Percentiles rank a stretch among this genome's conserved stretches.
Evolutionary conservation across 2,888 invertebrate genomes (phyloP).

Genomic region (Caenorhabditis panamensis): DNA sequence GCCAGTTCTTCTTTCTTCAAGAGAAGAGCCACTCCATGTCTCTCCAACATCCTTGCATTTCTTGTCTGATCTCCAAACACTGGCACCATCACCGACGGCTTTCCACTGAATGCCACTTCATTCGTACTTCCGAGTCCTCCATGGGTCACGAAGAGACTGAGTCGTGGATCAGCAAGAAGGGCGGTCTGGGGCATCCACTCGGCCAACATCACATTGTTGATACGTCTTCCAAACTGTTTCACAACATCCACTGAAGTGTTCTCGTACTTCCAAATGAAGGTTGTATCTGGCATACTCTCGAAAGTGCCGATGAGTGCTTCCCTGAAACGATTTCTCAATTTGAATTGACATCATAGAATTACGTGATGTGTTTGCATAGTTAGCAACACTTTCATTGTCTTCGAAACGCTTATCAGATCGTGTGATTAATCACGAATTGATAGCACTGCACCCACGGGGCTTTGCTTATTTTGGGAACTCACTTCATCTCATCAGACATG

Average conservation of each 20-base stretch:
- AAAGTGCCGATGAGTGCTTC: constrained; percentile 55
- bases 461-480: constrained; percentile 11
- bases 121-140: constrained; percentile 64
- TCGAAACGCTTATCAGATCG: constrained; percentile 6
- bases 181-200: constrained; percentile 72
- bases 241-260: constrained; percentile 47
- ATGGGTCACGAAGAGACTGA: constrained; percentile 65
- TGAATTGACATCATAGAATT: constrained; percentile 14
- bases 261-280: constrained; percentile 70
- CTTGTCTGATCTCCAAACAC: constrained; percentile 66
- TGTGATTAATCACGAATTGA: background rate
- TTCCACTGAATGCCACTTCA: constrained; percentile 60
- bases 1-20: constrained; percentile 55
- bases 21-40: constrained; percentile 57
- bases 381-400: constrained; percentile 1
- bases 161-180: constrained; percentile 55
- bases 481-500: constrained; percentile 55
- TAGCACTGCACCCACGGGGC: background rate
- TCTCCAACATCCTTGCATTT: constrained; percentile 58
- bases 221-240: constrained; percentile 43
- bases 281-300: constrained; percentile 62
- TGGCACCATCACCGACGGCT: constrained; percentile 59
- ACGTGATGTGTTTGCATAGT: constrained; percentile 13
- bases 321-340: constrained; percentile 43
- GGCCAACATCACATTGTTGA: constrained; percentile 64